Evolutionary conservation across 2,113 vertebrate genomes (phyloP).

Genomic region (Cettia cetti): DNA sequence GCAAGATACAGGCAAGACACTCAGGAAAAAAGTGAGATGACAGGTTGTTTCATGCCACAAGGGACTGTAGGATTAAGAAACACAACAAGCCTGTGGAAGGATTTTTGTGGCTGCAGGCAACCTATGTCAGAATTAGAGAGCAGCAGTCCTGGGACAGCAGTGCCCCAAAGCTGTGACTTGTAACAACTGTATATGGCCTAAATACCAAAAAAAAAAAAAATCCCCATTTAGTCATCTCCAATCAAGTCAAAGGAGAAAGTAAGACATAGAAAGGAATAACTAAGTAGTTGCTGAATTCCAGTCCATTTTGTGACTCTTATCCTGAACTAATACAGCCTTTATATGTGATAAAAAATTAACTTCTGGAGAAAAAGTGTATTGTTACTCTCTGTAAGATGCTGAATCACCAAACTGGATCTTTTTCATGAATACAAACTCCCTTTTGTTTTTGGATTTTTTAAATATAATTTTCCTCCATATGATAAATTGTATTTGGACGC

Average conservation of each 20-base stretch:
- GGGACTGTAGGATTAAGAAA: background rate
- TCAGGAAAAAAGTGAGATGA: constrained; percentile 37
- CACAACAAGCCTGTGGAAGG: background rate
- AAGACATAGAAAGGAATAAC: background rate
- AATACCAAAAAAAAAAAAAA: background rate
- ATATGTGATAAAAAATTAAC: background rate
- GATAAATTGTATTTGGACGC: background rate
- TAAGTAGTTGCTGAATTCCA: background rate
- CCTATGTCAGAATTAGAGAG: constrained; percentile 28
- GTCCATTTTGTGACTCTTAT: background rate
- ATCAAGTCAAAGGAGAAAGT: background rate
- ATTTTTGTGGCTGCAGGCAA: constrained; percentile 40
- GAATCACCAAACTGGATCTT: background rate
- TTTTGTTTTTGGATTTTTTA: background rate
- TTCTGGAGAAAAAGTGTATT: background rate
- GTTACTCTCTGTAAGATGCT: background rate
- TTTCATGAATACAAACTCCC: rapidly evolving
- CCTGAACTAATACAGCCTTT: background rate
- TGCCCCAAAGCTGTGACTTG: constrained; percentile 59
- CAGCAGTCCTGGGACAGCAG: constrained; percentile 30
- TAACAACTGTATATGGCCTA: constrained; percentile 43
- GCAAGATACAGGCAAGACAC: background rate
- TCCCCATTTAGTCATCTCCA: background rate
- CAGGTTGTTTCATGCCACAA: constrained; percentile 47
- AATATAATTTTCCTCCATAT: background rate